These are phyloP conservation scores for Dendrolimus pini DNA, from an alignment of 2,888 invertebrate genomes.

Conservation along the genomic window DNA sequence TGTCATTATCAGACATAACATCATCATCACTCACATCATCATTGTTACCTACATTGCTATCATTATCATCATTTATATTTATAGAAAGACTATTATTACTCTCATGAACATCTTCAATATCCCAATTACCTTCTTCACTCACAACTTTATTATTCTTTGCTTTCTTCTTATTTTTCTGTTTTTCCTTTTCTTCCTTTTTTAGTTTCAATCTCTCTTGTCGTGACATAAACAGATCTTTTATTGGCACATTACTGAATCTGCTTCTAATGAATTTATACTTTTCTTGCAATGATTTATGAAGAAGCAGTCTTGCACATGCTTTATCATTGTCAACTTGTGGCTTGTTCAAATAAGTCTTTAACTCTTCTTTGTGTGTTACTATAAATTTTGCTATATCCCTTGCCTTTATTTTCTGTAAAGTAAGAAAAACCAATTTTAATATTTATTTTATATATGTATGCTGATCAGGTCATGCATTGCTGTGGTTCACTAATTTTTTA, in stretches of 20 bases:
- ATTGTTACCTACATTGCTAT: conserved; percentile 8
- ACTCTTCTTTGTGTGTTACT: conserved; percentile 50
- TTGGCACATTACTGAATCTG: conserved; percentile 52
- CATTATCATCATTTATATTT: conserved; percentile 14
- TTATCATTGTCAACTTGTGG: conserved; percentile 51
- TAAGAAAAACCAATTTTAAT: conserved; percentile 1
- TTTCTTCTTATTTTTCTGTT: conserved; percentile 47
- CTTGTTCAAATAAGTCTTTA: conserved; percentile 50
- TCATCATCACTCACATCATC: conserved; percentile 6
- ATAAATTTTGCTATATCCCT: conserved; percentile 58
- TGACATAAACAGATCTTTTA: conserved; percentile 63
- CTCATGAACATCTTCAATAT: conserved; percentile 37
- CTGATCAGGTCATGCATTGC: no score
- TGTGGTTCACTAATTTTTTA: no score
- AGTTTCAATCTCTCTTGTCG: conserved; percentile 53
- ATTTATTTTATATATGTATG: not conserved
- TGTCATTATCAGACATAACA: conserved; percentile 6
- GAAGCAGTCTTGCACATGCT: conserved; percentile 56
- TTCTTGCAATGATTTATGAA: conserved; percentile 55
- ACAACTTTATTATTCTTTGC: conserved; percentile 29
- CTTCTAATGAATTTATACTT: conserved; percentile 53
- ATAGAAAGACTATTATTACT: conserved; percentile 10
- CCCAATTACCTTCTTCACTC: conserved; percentile 46
- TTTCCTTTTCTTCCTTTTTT: conserved; percentile 56
- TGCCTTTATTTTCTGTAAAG: conserved; percentile 62